phyloP scores from a whole-genome alignment of 2,113 vertebrate species.

The Gymnarchus niloticus region DNA sequence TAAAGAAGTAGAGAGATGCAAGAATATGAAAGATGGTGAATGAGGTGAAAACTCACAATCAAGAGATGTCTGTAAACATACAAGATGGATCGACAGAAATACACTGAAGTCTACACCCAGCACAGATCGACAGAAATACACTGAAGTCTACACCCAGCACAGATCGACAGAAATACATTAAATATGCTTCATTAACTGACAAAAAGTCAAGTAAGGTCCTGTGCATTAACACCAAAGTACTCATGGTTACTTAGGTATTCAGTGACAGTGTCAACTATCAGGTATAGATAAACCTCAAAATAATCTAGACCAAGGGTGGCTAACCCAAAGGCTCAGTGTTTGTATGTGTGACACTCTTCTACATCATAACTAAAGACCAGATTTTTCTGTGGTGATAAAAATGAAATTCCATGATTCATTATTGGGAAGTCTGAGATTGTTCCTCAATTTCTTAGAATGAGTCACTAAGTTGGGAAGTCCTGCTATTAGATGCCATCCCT shows the following conservation, averaged over 20 bases:
- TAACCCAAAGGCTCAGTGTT: no score
- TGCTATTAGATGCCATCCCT: no score
- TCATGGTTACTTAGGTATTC: neutral
- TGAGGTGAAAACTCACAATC: neutral
- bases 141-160: neutral
- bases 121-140: neutral
- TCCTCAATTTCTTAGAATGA: no score
- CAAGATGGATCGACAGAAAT: neutral
- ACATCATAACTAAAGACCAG: no score
- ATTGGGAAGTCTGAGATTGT: no score
- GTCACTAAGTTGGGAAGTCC: no score
- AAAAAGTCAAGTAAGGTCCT: no score
- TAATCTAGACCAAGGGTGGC: no score
- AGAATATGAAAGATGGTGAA: neutral
- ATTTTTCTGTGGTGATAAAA: no score
- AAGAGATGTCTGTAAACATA: constrained; percentile 4
- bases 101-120: neutral
- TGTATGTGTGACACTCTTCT: no score
- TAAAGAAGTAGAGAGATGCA: neutral
- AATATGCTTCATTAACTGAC: no score
- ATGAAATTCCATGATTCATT: no score
- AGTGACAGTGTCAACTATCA: neutral
- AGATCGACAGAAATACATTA: neutral
- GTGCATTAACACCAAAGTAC: neutral
- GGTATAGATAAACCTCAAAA: neutral